These are phyloP conservation scores for Catamblyrhynchus diadema DNA, from an alignment of 2,797 vertebrate species.

Conservation along the genomic window DNA sequence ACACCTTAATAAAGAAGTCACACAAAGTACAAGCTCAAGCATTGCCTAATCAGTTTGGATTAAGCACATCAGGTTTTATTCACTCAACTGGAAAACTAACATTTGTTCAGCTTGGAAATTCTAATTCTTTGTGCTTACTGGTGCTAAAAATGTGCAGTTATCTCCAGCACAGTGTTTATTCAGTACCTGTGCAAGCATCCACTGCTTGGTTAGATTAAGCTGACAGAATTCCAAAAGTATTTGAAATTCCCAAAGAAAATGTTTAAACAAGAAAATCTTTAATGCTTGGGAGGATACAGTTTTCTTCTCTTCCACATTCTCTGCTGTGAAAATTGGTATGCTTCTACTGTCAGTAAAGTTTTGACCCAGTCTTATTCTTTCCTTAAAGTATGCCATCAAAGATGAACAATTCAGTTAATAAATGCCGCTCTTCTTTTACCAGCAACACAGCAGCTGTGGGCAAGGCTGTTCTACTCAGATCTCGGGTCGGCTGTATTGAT, in stretches of 20 bases:
- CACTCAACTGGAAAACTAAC: slow-evolving; percentile 51
- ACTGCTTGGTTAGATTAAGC: slow-evolving; percentile 7
- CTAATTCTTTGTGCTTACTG: background rate
- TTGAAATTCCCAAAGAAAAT: slow-evolving; percentile 32
- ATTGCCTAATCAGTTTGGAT: slow-evolving; percentile 30
- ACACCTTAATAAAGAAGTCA: background rate
- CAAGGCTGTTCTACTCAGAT: background rate
- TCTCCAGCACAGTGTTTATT: slow-evolving; percentile 15
- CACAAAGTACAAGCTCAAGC: slow-evolving; percentile 1
- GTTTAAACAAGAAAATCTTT: background rate
- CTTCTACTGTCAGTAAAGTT: background rate
- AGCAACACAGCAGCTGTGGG: background rate
- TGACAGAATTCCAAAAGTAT: slow-evolving; percentile 31
- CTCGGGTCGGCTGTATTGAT: too few species aligned
- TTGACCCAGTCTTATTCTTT: background rate
- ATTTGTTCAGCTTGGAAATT: slow-evolving; percentile 37
- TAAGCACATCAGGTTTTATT: slow-evolving; percentile 40
- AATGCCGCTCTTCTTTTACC: background rate
- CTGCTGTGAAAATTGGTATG: background rate
- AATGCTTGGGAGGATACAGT: background rate
- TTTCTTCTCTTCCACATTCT: background rate
- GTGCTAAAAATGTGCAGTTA: slow-evolving; percentile 2
- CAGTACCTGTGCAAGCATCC: background rate
- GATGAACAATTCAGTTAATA: background rate
- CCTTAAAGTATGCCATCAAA: background rate